Evolutionary conservation across 2,888 invertebrate species (phyloP).

Genomic region (Hymenopus coronatus): DNA sequence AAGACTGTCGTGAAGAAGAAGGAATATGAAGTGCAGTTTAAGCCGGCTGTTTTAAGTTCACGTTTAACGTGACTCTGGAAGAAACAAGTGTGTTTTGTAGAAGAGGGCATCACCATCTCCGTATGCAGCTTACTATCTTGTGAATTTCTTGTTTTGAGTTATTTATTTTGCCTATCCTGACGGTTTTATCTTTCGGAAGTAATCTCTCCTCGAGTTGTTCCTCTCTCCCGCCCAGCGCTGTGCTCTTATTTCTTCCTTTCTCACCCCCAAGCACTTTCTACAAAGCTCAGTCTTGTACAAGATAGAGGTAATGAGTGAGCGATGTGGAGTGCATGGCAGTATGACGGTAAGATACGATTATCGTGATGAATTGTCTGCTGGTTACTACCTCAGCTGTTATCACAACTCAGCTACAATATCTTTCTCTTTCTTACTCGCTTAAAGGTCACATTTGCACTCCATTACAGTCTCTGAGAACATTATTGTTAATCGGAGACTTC

Average conservation of each 20-base stretch:
- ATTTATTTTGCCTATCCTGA: conserved; percentile 1
- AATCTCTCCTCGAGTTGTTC: background rate
- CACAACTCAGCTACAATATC: background rate
- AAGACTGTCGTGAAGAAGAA: background rate
- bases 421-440: background rate
- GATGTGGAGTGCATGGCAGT: background rate
- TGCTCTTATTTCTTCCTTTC: background rate
- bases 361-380: background rate
- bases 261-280: background rate
- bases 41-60: background rate
- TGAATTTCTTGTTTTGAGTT: conserved; percentile 10
- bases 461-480: too few relatives aligned
- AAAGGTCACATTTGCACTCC: background rate
- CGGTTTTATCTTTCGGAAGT: conserved; percentile 14
- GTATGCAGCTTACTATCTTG: background rate
- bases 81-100: background rate
- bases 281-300: background rate
- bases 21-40: background rate
- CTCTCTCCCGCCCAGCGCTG: background rate
- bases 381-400: background rate
- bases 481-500: too few relatives aligned
- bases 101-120: background rate
- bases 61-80: background rate
- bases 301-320: background rate
- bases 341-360: background rate